Percentiles rank a stretch among this genome's conserved stretches.
Evolutionary conservation across 1,140 invertebrate species (phyloP).

Genomic region (Rhyzopertha dominica): DNA sequence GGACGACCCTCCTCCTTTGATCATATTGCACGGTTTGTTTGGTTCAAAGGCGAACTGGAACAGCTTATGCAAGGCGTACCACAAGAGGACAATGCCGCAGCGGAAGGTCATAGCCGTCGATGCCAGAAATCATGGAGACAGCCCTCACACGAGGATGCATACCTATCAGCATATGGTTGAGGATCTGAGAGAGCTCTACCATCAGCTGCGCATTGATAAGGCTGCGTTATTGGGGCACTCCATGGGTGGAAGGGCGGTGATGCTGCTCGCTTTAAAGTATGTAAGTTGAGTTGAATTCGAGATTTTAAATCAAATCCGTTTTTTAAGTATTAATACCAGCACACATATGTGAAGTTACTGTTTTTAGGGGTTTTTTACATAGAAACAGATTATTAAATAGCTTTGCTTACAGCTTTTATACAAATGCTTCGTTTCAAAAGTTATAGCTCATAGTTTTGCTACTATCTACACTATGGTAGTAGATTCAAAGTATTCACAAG

Average conservation of each 20-base stretch:
- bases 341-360: no score
- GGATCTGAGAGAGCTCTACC: constrained; percentile 65
- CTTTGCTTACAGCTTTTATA: no score
- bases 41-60: constrained; percentile 82
- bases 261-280: constrained; percentile 69
- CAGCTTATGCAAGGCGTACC: constrained; percentile 65
- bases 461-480: no score
- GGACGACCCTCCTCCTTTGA: constrained; percentile 14
- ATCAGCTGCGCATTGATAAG: constrained; percentile 54
- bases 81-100: constrained; percentile 51
- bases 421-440: no score
- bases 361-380: no score
- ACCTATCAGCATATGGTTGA: constrained; percentile 64
- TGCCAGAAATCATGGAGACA: constrained; percentile 85
- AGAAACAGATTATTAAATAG: no score
- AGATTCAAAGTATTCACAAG: no score
- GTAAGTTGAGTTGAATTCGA: constrained; percentile 39
- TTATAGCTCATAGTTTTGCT: no score
- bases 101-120: constrained; percentile 72
- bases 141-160: constrained; percentile 66
- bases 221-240: constrained; percentile 78
- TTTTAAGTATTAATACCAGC: no score
- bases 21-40: constrained; percentile 64
- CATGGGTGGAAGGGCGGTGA: constrained; percentile 82
- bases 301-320: constrained; percentile 45